Evolutionary conservation across 2,888 invertebrate genomes (phyloP).

Genomic region (Andricus quercusramuli): DNA sequence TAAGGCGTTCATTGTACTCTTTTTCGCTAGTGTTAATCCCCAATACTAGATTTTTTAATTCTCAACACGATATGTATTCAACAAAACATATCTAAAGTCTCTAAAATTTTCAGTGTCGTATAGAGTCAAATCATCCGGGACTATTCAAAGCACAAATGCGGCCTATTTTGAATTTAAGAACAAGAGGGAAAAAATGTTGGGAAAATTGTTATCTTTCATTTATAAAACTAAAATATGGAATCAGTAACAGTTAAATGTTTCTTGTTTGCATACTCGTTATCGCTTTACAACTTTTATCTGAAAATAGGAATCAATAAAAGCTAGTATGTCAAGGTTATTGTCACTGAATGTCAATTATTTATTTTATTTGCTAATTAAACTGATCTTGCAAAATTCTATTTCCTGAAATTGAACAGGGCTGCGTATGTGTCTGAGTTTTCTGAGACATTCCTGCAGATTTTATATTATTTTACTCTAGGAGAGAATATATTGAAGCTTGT

Average conservation of each 20-base stretch:
- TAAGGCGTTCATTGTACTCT: background rate
- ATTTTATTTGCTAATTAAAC: background rate
- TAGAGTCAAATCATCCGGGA: background rate
- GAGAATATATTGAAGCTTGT: background rate
- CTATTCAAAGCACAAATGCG: background rate
- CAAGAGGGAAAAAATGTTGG: background rate
- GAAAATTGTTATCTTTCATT: background rate
- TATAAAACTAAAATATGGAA: background rate
- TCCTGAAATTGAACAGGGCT: background rate
- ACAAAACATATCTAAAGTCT: background rate
- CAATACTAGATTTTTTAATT: background rate
- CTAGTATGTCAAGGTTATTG: background rate
- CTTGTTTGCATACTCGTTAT: background rate
- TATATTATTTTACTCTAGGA: slow-evolving; percentile 11
- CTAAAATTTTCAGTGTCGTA: background rate
- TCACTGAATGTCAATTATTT: background rate
- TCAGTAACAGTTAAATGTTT: background rate
- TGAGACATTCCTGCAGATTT: slow-evolving; percentile 8
- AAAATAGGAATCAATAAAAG: slow-evolving; percentile 7
- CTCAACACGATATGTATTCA: background rate
- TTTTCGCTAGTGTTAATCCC: background rate
- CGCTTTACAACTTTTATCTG: background rate
- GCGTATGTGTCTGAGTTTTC: background rate
- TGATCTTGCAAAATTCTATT: slow-evolving; percentile 2
- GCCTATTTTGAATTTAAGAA: background rate